Conservation (phyloP, 2,888 invertebrate genomes). For the Chorisops tibialis region DNA sequence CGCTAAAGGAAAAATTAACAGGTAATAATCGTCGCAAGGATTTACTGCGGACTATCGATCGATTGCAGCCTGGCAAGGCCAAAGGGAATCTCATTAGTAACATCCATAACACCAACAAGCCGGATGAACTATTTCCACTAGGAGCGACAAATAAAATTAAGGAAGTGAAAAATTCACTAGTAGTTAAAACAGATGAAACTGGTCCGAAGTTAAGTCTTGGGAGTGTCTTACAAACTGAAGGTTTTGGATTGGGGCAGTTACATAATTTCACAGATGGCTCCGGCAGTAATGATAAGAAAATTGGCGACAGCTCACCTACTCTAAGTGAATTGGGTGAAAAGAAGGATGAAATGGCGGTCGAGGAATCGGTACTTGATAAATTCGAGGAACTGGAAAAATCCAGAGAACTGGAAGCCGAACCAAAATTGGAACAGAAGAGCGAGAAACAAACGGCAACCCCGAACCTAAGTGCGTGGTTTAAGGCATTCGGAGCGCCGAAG, state of each 20-base stretch:
- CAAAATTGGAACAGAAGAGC: slow-evolving; percentile 41
- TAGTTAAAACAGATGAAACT: slow-evolving; percentile 62
- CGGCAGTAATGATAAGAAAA: slow-evolving; percentile 40
- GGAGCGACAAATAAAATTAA: slow-evolving; percentile 59
- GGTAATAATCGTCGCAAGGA: slow-evolving; percentile 60
- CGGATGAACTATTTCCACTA: slow-evolving; percentile 59
- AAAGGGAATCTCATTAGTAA: slow-evolving; percentile 81
- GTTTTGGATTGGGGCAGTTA: slow-evolving; percentile 63
- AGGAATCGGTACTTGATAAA: slow-evolving; percentile 31
- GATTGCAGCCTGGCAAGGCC: slow-evolving; percentile 81
- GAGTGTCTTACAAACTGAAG: slow-evolving; percentile 73
- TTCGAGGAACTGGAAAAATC: slow-evolving; percentile 35
- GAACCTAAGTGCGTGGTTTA: slow-evolving; percentile 87
- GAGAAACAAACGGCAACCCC: slow-evolving; percentile 72
- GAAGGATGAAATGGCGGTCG: slow-evolving; percentile 36
- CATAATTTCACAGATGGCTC: slow-evolving; percentile 61
- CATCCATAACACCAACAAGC: slow-evolving; percentile 57
- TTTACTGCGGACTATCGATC: slow-evolving; percentile 77
- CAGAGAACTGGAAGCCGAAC: slow-evolving; percentile 38
- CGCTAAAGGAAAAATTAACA: slow-evolving; percentile 49
- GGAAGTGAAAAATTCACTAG: slow-evolving; percentile 57
- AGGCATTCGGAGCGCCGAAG: slow-evolving; percentile 86
- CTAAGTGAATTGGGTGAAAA: slow-evolving; percentile 36
- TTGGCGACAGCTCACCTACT: slow-evolving; percentile 40
- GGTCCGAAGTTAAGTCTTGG: slow-evolving; percentile 82